Evolutionary conservation across 2,797 vertebrate genomes (phyloP), one percentile per base, ranked within the genome.

Genomic region (Numenius phaeopus): DNA sequence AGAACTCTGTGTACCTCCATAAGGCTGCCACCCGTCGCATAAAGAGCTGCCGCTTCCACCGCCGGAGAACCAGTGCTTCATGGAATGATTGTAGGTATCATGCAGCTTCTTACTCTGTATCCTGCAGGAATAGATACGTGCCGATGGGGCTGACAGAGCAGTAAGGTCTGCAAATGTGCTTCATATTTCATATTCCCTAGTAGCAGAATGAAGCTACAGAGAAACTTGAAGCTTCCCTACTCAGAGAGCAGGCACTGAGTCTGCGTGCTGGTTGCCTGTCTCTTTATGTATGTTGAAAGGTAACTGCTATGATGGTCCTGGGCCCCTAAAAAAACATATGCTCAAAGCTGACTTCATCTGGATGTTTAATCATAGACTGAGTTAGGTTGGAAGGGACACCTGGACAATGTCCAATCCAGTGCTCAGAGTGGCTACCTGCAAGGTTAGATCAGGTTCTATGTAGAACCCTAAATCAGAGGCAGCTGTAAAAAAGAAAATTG

Each of bases 1-100:
- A 99, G 98, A 99, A 99, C 67, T 99, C 99, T 0, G 99, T 99
- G 91, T 99, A 99, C 91, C 98, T 99, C 90, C 99, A 99, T 91
- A 99, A 99, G 98, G 99, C 99, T 7, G 98, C 99, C 32, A 99
- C 99, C 2, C 99, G 99, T 7, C 98, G 99, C 75, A 99, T 99
- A 93, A 99, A 99, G 97, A 99, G 99, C 98, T 99, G 99, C 97
- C 98, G 99, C 10, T 98, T 99, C 96, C 99, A 99, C 97, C 99
- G 98, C 95, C 98, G 98, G 64, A 98, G 98, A 62, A 98, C 99
- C 96, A 99, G 98, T 62, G 96, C 98, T 32, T 98, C 98, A 1
- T 99, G 99, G 98, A 98, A 98, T 3, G 98, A 98, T 59, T 84
- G 98, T 98, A 93, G 88, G 98, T 97, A 27, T 19, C 1, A 1